phyloP scores from a whole-genome alignment of 2,113 vertebrate genomes.

The Stercorarius parasiticus region DNA sequence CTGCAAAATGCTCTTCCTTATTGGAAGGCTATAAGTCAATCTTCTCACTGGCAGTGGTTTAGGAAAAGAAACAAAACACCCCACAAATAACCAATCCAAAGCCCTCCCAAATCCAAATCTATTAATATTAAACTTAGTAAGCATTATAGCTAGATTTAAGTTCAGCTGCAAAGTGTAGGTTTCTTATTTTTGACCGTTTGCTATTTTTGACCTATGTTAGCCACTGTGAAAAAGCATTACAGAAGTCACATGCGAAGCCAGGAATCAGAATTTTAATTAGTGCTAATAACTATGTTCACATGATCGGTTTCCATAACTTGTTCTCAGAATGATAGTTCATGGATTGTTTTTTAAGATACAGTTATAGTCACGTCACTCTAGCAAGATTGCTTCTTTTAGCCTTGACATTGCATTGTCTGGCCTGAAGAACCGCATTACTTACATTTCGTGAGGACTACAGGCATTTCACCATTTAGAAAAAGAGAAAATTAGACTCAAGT shows the following conservation, averaged over 20 bases:
- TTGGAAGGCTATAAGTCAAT: neutral
- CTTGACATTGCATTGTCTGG: neutral
- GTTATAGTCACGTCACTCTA: accelerated
- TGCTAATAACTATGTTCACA: neutral
- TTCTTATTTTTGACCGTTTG: neutral
- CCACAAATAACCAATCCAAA: neutral
- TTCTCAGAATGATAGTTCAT: neutral
- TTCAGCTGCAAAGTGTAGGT: neutral
- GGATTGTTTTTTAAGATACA: neutral
- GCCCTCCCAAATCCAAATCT: neutral
- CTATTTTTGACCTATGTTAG: neutral
- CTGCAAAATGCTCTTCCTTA: neutral
- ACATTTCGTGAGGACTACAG: neutral
- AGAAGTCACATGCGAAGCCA: neutral
- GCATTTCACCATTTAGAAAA: neutral
- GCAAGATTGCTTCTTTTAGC: neutral
- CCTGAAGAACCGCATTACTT: neutral
- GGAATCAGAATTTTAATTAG: neutral
- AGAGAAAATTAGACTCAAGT: neutral
- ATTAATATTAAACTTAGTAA: neutral
- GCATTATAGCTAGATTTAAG: neutral
- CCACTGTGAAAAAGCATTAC: neutral
- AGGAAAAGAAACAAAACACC: neutral
- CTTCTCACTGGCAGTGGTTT: neutral
- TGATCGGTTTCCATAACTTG: neutral